Evolutionary conservation across 2,113 vertebrate genomes (phyloP).

Genomic region (Balaenoptera acutorostrata): DNA sequence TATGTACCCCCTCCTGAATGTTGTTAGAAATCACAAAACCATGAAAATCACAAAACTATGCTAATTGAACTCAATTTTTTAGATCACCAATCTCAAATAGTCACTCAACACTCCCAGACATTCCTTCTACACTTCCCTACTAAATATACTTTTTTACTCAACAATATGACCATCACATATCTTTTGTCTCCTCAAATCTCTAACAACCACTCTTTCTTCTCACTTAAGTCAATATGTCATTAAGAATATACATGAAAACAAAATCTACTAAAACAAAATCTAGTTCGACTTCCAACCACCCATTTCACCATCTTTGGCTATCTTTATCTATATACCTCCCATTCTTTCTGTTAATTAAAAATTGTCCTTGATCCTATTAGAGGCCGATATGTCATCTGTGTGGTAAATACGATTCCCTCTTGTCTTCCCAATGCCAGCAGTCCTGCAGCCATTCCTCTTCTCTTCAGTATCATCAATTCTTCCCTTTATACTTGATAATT

Average conservation of each 20-base stretch:
- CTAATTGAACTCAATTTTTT: not conserved
- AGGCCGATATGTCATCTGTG: not conserved
- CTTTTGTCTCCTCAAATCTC: not conserved
- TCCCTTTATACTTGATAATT: not conserved
- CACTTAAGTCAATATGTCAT: not conserved
- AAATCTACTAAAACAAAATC: not conserved
- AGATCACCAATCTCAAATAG: not conserved
- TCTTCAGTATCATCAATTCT: not conserved
- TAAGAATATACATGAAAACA: not conserved
- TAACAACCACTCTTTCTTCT: not conserved
- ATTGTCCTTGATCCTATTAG: not conserved
- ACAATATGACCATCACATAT: not conserved
- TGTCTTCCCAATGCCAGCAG: not conserved
- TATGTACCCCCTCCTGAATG: not conserved
- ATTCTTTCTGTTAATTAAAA: not conserved
- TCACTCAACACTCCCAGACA: not conserved
- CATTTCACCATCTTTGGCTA: not conserved
- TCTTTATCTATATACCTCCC: not conserved
- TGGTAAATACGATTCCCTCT: not conserved
- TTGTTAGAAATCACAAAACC: not conserved
- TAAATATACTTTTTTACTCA: not conserved
- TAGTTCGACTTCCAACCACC: not conserved
- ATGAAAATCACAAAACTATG: not conserved
- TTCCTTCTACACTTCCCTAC: not conserved
- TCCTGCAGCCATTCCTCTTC: not conserved